These are phyloP conservation scores for Acipenser ruthenus DNA, from an alignment of 2,797 vertebrate genomes.

Conservation along the genomic window DNA sequence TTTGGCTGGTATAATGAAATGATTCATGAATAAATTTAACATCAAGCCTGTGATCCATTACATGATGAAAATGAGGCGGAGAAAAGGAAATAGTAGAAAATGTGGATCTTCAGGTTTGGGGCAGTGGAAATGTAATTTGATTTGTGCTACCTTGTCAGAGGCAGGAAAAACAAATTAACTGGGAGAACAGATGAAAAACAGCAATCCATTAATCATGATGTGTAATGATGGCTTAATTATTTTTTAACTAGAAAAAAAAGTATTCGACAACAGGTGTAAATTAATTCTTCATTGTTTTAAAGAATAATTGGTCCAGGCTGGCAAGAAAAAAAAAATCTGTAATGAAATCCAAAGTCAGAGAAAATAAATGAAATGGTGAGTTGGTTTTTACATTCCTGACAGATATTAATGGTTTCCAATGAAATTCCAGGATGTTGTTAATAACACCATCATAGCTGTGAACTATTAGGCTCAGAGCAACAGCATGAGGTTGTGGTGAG, in stretches of 20 bases:
- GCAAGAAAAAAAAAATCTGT: constrained; percentile 43
- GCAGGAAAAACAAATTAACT: constrained; percentile 45
- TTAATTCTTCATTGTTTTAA: constrained; percentile 62
- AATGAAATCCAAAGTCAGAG: constrained; percentile 63
- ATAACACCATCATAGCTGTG: constrained; percentile 38
- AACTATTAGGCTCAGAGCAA: constrained; percentile 9
- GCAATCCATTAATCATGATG: constrained; percentile 55
- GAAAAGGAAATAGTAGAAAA: constrained; percentile 14
- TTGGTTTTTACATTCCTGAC: constrained; percentile 51
- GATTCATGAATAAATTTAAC: constrained; percentile 2
- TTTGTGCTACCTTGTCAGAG: constrained; percentile 42
- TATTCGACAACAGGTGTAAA: constrained; percentile 68
- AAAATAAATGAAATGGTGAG: constrained; percentile 61
- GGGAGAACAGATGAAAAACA: constrained; percentile 35
- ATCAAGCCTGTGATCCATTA: not conserved
- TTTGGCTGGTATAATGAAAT: constrained; percentile 4
- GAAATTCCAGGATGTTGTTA: constrained; percentile 42
- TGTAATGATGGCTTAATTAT: constrained; percentile 65
- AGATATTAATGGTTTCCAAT: constrained; percentile 45
- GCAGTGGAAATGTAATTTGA: constrained; percentile 25
- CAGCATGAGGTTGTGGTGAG: not conserved
- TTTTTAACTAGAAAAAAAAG: constrained; percentile 51
- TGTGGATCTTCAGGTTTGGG: constrained; percentile 10
- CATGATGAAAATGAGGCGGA: not conserved
- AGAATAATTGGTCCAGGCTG: constrained; percentile 62